Conservation (phyloP, 2,797 vertebrate species). For the Menidia menidia region DNA sequence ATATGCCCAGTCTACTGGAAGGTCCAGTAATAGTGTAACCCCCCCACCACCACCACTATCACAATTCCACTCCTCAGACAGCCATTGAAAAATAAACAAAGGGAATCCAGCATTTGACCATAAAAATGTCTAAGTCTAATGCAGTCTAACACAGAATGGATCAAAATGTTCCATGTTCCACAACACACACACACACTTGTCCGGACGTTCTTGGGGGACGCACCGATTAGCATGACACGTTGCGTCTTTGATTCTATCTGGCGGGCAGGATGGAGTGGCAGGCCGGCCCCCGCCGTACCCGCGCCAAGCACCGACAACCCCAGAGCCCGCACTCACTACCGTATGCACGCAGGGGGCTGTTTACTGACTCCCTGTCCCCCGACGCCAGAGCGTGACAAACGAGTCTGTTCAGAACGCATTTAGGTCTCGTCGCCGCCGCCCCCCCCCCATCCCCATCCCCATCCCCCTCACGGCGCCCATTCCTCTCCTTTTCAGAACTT, state of each 20-base stretch:
- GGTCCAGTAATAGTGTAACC: constrained; percentile 41
- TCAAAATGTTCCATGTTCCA: constrained; percentile 75
- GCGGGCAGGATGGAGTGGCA: constrained; percentile 32
- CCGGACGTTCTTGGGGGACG: neutral
- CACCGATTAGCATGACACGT: constrained; percentile 14
- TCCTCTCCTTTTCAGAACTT: constrained; percentile 61
- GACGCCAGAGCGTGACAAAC: constrained; percentile 73
- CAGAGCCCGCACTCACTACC: constrained; percentile 14
- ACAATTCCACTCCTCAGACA: constrained; percentile 39
- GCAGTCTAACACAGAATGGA: constrained; percentile 71
- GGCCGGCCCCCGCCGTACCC: constrained; percentile 22
- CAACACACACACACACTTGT: constrained; percentile 29
- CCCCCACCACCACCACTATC: constrained; percentile 12
- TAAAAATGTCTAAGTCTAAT: constrained; percentile 62
- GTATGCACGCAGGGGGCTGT: constrained; percentile 34
- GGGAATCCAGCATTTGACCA: constrained; percentile 57
- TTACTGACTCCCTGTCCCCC: constrained; percentile 53
- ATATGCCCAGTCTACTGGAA: constrained; percentile 30
- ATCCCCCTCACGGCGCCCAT: neutral
- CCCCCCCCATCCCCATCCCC: neutral
- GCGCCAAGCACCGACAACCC: constrained; percentile 32
- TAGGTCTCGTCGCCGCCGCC: constrained; percentile 46
- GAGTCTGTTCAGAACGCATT: constrained; percentile 70
- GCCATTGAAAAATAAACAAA: constrained; percentile 68
- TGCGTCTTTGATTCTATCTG: constrained; percentile 11